Percentiles rank a stretch among this genome's conserved stretches.
These are phyloP conservation scores for Deilephila porcellus DNA, from an alignment of 2,888 invertebrate species.

Conservation along the genomic window DNA sequence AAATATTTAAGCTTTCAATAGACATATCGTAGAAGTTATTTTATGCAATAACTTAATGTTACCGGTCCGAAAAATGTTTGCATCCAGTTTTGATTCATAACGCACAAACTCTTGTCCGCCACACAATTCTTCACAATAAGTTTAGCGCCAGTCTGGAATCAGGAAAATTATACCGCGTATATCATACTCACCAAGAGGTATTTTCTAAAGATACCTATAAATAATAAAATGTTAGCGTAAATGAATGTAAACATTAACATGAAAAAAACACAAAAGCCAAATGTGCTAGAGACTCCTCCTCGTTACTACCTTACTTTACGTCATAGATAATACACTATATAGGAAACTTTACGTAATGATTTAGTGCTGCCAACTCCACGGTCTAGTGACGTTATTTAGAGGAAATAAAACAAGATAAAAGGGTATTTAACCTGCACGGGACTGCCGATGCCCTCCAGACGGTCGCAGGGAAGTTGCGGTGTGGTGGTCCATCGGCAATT, in stretches of 20 bases:
- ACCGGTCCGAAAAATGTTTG: slow-evolving; percentile 79
- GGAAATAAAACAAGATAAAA: slow-evolving; percentile 1
- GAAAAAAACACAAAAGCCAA: too few species aligned
- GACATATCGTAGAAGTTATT: not conserved
- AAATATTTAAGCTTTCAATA: too few species aligned
- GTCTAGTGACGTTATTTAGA: not conserved
- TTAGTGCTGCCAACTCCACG: not conserved
- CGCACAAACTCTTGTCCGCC: slow-evolving; percentile 73
- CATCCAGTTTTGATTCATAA: slow-evolving; percentile 79
- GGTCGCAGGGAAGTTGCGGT: slow-evolving; percentile 65
- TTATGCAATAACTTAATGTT: slow-evolving; percentile 41
- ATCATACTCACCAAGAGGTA: too few species aligned
- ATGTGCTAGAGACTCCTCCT: too few species aligned
- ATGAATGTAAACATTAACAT: too few species aligned
- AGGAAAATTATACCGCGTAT: not conserved
- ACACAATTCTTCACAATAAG: slow-evolving; percentile 73
- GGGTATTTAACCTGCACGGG: slow-evolving; percentile 61
- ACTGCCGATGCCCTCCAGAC: slow-evolving; percentile 69
- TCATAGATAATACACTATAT: too few species aligned
- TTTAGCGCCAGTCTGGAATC: slow-evolving; percentile 69
- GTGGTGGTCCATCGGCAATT: slow-evolving; percentile 74
- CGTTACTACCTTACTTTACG: not conserved
- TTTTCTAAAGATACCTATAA: too few species aligned
- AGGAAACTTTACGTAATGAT: too few species aligned
- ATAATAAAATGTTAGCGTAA: too few species aligned